Evolutionary conservation across 2,113 vertebrate species (phyloP).

Genomic region (Sciurus niger): DNA sequence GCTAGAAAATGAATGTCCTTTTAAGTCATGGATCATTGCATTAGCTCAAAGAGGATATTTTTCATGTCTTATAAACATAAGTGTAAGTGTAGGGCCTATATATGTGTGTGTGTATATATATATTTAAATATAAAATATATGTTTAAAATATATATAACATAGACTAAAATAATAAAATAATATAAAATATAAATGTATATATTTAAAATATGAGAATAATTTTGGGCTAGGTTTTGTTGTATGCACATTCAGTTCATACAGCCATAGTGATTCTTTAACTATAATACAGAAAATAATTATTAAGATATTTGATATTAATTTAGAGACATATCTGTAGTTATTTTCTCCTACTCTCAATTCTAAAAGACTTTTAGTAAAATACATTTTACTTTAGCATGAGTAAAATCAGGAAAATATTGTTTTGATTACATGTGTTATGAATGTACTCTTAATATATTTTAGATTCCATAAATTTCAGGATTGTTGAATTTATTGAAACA

Average conservation of each 20-base stretch:
- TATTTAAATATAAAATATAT: background rate
- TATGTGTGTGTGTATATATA: no score
- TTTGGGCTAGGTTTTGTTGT: background rate
- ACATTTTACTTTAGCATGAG: background rate
- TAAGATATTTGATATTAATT: background rate
- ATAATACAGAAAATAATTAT: background rate
- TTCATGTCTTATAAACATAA: constrained; percentile 50
- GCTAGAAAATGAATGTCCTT: constrained; percentile 19
- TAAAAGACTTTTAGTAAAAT: constrained; percentile 17
- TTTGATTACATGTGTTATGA: background rate
- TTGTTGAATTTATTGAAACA: constrained; percentile 9
- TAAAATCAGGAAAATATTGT: constrained; percentile 17
- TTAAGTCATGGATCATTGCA: background rate
- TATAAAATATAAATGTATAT: background rate
- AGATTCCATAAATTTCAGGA: background rate
- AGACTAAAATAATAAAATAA: background rate
- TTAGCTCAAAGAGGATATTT: background rate
- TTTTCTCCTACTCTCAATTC: background rate
- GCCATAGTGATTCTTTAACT: background rate
- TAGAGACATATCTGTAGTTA: background rate
- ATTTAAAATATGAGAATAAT: background rate
- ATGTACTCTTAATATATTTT: background rate
- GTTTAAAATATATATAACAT: background rate
- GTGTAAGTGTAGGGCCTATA: background rate
- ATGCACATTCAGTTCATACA: background rate